Percentiles rank a stretch among this genome's conserved stretches.
Conservation (phyloP, 1,140 invertebrate genomes). For the Campoletis sonorensis region DNA sequence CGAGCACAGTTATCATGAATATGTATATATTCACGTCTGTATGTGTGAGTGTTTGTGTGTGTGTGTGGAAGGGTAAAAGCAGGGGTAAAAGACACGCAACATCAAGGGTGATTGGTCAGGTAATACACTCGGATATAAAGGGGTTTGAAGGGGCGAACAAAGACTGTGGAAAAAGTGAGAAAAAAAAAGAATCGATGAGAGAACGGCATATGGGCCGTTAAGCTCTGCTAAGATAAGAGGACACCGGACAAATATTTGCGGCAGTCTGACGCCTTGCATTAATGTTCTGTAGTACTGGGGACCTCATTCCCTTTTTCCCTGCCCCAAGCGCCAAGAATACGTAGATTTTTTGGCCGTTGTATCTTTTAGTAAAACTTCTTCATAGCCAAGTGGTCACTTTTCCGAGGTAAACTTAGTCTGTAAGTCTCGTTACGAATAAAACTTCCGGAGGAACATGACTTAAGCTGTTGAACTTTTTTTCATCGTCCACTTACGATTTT, state of each 20-base stretch:
- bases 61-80: neutral
- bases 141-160: constrained; percentile 44
- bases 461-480: neutral
- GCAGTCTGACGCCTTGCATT: constrained; percentile 58
- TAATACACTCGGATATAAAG: constrained; percentile 21
- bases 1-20: neutral
- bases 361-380: no score
- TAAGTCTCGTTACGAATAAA: no score
- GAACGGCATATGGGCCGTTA: constrained; percentile 53
- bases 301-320: neutral
- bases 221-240: constrained; percentile 62
- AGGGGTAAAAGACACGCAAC: constrained; percentile 5
- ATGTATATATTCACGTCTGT: no score
- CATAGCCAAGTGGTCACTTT: no score
- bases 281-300: constrained; percentile 13
- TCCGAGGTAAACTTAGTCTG: no score
- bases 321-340: neutral
- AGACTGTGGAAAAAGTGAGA: constrained; percentile 32
- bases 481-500: neutral
- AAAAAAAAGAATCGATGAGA: constrained; percentile 20
- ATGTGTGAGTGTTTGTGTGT: neutral
- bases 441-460: neutral
- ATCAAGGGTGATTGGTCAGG: constrained; percentile 20
- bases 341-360: neutral
- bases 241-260: constrained; percentile 61